A percentile compares a stretch with the other conserved stretches of the same genome.
These are phyloP conservation scores for Cyaniris semiargus DNA, from an alignment of 2,888 invertebrate genomes.

Conservation along the genomic window DNA sequence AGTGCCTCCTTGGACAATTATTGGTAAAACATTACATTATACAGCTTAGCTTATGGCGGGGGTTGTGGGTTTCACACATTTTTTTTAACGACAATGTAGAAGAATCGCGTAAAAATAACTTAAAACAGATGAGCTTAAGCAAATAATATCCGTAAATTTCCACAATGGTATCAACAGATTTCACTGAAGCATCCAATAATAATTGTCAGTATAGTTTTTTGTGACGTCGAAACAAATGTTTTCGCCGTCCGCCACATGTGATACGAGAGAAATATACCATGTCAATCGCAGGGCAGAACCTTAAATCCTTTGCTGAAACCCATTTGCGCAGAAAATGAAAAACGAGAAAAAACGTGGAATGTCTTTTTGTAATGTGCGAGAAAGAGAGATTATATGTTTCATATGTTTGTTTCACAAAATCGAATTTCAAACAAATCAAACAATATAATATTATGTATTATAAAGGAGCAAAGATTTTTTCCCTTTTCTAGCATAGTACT, in stretches of 20 bases:
- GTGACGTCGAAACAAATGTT: constrained; percentile 27
- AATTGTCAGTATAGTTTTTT: constrained; percentile 27
- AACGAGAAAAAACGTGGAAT: constrained; percentile 20
- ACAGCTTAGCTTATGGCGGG: too few relatives aligned
- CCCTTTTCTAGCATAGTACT: too few relatives aligned
- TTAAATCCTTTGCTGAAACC: constrained; percentile 28
- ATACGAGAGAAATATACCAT: constrained; percentile 28
- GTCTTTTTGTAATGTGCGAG: constrained; percentile 14
- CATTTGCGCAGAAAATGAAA: constrained; percentile 31
- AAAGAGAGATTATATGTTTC: background rate
- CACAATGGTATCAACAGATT: background rate
- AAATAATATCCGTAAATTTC: background rate
- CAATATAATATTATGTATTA: too few relatives aligned
- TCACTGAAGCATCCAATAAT: background rate
- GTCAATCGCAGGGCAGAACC: constrained; percentile 26
- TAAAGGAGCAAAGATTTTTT: background rate
- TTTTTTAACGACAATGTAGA: too few relatives aligned
- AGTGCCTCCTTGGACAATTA: too few relatives aligned
- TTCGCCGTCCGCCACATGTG: constrained; percentile 18
- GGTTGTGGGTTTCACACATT: too few relatives aligned
- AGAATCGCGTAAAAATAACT: background rate
- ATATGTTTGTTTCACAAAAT: background rate
- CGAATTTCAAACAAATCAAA: background rate
- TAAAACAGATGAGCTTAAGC: background rate
- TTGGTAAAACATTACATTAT: too few relatives aligned